Evolutionary conservation across 2,113 vertebrate genomes (phyloP), one percentile per base, ranked within the genome.

Genomic region (Okapia johnstoni): DNA sequence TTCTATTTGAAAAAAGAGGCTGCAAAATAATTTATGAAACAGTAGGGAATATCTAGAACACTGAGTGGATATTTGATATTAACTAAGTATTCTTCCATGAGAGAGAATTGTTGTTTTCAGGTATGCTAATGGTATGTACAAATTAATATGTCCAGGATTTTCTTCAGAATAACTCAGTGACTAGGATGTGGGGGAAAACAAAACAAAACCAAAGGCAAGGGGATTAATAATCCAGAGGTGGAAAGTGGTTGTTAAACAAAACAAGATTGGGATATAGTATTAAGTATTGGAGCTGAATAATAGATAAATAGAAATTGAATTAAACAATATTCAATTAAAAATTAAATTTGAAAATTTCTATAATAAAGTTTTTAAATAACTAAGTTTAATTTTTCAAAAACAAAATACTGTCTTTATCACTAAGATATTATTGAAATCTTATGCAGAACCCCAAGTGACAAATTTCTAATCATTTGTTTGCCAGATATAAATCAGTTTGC

Each of bases 91-190:
- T 83, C 26, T 54, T 48, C 7, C 17, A n/a, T 21, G 17, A 54
- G 19, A 14, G 28, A 25, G 8, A 19, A 25, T 33, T 79, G 25
- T 1, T 70, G n/a, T 88, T 94, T 89, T 86, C 36, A 63, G 17
- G 0, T 96, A 43, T 57, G 43, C 28, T 70, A 76, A 58, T 58
- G 5, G 60, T 70, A 26, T 97, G 83, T 70, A 93, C 46, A 46
- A 76, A 87, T 83, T 89, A 57, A 63, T 19, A 30, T 57, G 15
- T 73, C 48, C 52, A 57, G 28, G 28, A 33, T 94, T 81, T 80
- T 13, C 77, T 92, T 93, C 54, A 90, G 91, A 85, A 92, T 93
- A 97, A 88, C 63, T n/a, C 28, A 73, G 8, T 90, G 86, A 85
- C 16, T 17, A 81, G 28, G 36, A 84, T 26, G 5, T 40, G 26